Evolutionary conservation across 2,888 invertebrate species (phyloP).

Genomic region (Pammene fasciana): DNA sequence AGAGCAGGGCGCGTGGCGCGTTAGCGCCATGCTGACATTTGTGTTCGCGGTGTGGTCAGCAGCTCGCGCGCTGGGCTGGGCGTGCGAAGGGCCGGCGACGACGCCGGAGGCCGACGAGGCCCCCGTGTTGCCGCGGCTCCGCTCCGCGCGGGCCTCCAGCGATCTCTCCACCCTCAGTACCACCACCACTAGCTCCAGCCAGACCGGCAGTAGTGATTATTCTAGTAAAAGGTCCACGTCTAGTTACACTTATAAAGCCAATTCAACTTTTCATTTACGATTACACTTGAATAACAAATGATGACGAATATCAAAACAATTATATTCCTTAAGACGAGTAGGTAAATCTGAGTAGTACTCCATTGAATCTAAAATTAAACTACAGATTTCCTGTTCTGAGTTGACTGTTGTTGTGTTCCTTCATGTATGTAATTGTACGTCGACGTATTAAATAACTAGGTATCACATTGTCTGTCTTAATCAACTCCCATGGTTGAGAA

Average conservation of each 20-base stretch:
- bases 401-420: conserved; percentile 4
- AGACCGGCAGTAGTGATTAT: conserved; percentile 73
- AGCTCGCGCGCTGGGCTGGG: conserved; percentile 83
- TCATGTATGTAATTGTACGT: conserved; percentile 6
- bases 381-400: conserved; percentile 20
- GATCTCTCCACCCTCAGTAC: conserved; percentile 79
- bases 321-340: conserved; percentile 1
- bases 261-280: neutral
- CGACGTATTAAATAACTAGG: conserved; percentile 22
- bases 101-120: conserved; percentile 73
- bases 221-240: conserved; percentile 75
- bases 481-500: conserved; percentile 27
- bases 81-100: conserved; percentile 60
- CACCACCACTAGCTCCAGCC: conserved; percentile 79
- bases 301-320: neutral
- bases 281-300: neutral
- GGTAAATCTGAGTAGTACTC: conserved; percentile 5
- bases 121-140: conserved; percentile 74
- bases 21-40: conserved; percentile 83
- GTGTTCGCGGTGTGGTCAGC: conserved; percentile 85
- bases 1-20: conserved; percentile 66
- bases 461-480: conserved; percentile 25
- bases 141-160: conserved; percentile 78
- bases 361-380: conserved; percentile 21
- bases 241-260: conserved; percentile 36